phyloP scores from a whole-genome alignment of 2,888 invertebrate genomes.

The Conus canariensis region DNA sequence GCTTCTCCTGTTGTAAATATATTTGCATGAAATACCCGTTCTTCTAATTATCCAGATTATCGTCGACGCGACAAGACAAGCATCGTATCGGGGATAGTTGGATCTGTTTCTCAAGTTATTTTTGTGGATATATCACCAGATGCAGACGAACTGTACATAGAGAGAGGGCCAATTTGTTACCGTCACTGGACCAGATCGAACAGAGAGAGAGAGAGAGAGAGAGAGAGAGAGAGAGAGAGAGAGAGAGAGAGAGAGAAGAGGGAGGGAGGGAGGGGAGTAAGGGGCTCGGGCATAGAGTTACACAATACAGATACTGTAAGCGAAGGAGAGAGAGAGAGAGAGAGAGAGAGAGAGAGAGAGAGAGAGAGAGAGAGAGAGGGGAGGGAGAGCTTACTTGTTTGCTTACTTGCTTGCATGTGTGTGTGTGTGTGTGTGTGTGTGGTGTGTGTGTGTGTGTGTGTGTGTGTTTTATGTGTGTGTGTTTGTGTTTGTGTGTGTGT shows the following conservation, averaged over 20 bases:
- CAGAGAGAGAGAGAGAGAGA: slow-evolving; percentile 15
- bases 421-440: no score
- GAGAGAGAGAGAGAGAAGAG: slow-evolving; percentile 8
- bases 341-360: slow-evolving; percentile 1
- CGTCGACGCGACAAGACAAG: no score
- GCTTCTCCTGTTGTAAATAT: no score
- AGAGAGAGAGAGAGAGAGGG: neutral
- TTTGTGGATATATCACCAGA: no score
- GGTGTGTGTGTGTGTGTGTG: neutral
- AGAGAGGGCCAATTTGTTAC: no score
- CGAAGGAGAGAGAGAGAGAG: slow-evolving; percentile 19
- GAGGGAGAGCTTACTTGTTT: neutral
- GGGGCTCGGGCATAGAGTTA: neutral
- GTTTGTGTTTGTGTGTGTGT: no score
- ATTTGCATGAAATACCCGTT: no score
- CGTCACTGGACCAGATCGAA: neutral
- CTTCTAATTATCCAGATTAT: no score
- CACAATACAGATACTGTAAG: neutral
- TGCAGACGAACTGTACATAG: no score
- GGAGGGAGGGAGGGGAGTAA: neutral
- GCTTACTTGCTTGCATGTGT: no score
- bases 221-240: slow-evolving; percentile 18
- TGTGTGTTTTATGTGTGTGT: neutral
- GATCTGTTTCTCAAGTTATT: no score
- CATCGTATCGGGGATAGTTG: no score